Percentiles rank a stretch among this genome's conserved stretches.
These are phyloP conservation scores for Gila robusta DNA, from an alignment of 2,797 vertebrate species.

Conservation along the genomic window DNA sequence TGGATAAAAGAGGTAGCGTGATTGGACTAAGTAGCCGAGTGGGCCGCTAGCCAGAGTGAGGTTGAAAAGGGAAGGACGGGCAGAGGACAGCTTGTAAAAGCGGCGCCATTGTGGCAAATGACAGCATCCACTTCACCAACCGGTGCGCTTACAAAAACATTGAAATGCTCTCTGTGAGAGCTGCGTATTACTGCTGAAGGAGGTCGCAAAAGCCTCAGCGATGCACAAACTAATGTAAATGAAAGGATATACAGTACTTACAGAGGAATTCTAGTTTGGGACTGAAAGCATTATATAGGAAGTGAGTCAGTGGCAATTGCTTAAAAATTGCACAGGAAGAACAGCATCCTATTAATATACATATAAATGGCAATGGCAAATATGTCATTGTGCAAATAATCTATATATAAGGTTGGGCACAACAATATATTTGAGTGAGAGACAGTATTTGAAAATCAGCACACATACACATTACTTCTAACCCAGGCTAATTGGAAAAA, in stretches of 20 bases:
- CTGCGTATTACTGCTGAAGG: conserved; percentile 1
- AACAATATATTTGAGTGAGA: background rate
- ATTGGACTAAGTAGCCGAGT: conserved; percentile 54
- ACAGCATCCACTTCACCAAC: conserved; percentile 35
- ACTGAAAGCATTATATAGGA: background rate
- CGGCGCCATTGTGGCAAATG: conserved; percentile 44
- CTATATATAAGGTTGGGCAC: background rate
- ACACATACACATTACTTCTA: background rate
- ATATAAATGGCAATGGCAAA: background rate
- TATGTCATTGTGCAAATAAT: background rate
- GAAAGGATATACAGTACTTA: background rate
- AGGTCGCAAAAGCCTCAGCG: background rate
- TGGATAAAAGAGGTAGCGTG: conserved; percentile 68
- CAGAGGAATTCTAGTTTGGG: background rate
- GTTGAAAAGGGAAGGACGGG: conserved; percentile 69
- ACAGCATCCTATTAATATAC: background rate
- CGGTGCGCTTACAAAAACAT: conserved; percentile 40
- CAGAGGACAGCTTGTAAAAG: conserved; percentile 64
- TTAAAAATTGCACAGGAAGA: background rate
- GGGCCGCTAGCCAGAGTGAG: conserved; percentile 64
- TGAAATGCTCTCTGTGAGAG: conserved; percentile 17
- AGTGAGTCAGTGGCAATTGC: background rate
- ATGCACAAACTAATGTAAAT: background rate
- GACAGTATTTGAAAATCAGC: background rate
- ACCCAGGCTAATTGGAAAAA: background rate